Conservation (phyloP, 2,113 vertebrate genomes). For the Alexandromys fortis region DNA sequence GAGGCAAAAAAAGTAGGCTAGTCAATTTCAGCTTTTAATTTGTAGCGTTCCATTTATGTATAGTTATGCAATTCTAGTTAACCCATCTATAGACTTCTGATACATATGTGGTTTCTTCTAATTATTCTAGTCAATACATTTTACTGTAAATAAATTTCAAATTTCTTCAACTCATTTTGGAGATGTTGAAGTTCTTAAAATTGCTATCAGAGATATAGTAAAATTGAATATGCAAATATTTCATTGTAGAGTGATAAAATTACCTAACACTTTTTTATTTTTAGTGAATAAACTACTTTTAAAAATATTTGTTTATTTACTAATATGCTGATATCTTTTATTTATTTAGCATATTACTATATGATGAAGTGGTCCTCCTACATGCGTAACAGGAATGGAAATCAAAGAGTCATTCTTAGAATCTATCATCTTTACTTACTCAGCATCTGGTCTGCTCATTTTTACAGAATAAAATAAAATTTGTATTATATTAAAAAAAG, state of each 20-base stretch:
- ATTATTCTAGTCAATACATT: background rate
- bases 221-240: background rate
- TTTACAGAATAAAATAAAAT: background rate
- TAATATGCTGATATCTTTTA: no score
- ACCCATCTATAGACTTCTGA: background rate
- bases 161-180: constrained; percentile 1
- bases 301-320: background rate
- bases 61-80: background rate
- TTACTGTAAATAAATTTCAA: background rate
- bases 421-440: background rate
- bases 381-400: background rate
- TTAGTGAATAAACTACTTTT: background rate
- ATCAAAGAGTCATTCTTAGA: background rate
- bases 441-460: no score
- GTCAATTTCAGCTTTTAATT: background rate
- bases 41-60: background rate
- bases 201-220: background rate
- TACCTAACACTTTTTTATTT: background rate
- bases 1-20: background rate
- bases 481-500: background rate
- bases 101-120: background rate
- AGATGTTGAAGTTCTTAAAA: constrained; percentile 17
- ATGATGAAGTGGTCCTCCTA: no score
- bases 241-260: background rate
- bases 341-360: background rate